Evolutionary conservation across 2,113 vertebrate species (phyloP).

Genomic region (Strigops habroptila): DNA sequence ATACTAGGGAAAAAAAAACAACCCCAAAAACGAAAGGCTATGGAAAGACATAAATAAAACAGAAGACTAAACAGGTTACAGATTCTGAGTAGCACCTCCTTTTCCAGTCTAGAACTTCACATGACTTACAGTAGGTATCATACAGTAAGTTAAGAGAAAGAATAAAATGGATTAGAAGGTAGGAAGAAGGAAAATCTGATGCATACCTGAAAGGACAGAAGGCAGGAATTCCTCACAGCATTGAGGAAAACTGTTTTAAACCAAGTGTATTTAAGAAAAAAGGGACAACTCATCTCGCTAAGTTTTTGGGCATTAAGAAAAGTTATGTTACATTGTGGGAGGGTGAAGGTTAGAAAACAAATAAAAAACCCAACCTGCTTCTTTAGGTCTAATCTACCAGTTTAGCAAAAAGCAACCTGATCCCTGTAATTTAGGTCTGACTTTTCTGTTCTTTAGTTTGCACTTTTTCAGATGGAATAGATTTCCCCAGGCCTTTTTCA

Average conservation of each 20-base stretch:
- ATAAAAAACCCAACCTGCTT: background rate
- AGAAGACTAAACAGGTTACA: background rate
- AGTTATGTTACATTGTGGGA: background rate
- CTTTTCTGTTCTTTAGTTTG: constrained; percentile 2
- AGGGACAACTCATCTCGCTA: background rate
- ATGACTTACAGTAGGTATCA: background rate
- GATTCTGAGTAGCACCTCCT: background rate
- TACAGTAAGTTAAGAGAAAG: background rate
- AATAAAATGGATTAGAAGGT: background rate
- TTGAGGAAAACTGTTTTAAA: background rate
- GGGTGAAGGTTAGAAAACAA: background rate
- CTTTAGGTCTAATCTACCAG: background rate
- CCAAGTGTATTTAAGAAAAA: background rate
- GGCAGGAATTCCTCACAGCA: background rate
- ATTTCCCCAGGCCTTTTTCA: constrained; percentile 3
- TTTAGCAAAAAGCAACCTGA: background rate
- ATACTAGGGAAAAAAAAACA: background rate
- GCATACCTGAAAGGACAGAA: background rate
- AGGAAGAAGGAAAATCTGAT: background rate
- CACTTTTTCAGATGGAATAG: background rate
- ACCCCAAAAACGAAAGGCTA: background rate
- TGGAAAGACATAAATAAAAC: background rate
- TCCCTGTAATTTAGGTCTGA: background rate
- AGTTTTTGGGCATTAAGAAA: background rate
- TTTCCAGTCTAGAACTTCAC: background rate